Percentiles rank a stretch among this genome's conserved stretches.
Evolutionary conservation across 2,797 vertebrate species (phyloP).

Genomic region (Eidolon dupreanum): DNA sequence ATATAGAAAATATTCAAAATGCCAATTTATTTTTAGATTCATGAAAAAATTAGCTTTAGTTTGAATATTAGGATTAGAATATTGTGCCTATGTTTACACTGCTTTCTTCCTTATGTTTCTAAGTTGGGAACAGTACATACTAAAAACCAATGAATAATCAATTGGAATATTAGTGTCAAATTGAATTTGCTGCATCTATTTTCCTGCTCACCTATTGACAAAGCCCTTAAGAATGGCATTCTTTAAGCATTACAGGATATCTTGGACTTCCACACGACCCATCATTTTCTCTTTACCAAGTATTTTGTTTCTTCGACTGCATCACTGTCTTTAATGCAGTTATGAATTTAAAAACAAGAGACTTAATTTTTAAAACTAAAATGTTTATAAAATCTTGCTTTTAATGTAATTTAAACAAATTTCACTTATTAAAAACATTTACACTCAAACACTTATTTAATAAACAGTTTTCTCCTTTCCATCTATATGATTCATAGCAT

Average conservation of each 20-base stretch:
- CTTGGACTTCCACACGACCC: neutral
- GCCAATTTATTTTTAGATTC: neutral
- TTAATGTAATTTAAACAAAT: slow-evolving; percentile 1
- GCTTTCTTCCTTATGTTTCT: neutral
- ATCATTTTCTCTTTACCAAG: neutral
- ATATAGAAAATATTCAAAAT: neutral
- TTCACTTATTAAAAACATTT: neutral
- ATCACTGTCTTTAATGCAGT: neutral
- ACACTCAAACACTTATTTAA: neutral
- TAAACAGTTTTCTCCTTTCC: neutral
- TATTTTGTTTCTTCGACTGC: neutral
- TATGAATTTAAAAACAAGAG: neutral
- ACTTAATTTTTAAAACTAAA: slow-evolving; percentile 2
- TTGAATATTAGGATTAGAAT: neutral
- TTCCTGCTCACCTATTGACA: neutral
- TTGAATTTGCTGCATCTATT: neutral
- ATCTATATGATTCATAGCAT: neutral
- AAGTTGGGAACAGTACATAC: neutral
- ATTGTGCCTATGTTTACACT: neutral
- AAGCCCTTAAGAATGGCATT: neutral
- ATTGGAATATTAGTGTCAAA: neutral
- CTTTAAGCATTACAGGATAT: neutral
- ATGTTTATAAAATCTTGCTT: neutral
- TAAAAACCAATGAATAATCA: neutral
- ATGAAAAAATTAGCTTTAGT: neutral